Base-by-base conservation (phyloP, 2,797 vertebrate species). In the Tenualosa ilisha region DNA sequence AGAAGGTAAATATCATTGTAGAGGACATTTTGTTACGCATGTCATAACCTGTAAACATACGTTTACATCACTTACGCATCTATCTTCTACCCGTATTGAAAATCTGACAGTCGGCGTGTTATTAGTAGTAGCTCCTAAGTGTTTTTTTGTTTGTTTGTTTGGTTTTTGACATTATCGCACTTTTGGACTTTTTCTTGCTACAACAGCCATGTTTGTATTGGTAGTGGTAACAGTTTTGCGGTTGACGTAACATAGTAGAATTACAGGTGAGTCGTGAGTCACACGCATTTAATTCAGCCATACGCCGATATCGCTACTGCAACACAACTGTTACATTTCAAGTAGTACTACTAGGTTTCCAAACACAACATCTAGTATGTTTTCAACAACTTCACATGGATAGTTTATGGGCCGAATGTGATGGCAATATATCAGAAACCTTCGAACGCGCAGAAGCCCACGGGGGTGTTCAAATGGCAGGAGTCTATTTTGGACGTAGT, bases 1-100 rank as follows among this genome's bases (percentile, higher is more conserved):
- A 93, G 85, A 99, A 99, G 98, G 98, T 99, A 96, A 92, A 24
- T 50, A 53, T 46, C 40, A 2, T 13, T 72, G 31, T 24, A n/a
- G 75, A 84, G n/a, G 7, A 46, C 20, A 20, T 75, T 75, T 75
- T 43, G 17, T 75, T 6, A 40, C 17, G 17, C 7, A 37, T 79
- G 72, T 22, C 37, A 6, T 17, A 79, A 79, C 40, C 37, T 15
- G 40, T 37, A 3, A 75, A 43, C 68, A 6, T 75, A 75, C 13
- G 68, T 15, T 31, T 31, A 40, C 2, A 31, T 31, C 24, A 65
- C 8, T 68, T 31, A 26, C 65, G 26, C 5, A 40, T 72, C 17
- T 72, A 72, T 37, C 65, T 37, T 72, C 15, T 8, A 49, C 7
- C 26, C 65, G 26, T 65, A 46, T 24, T 4, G 65, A 15, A 72